phyloP scores from a whole-genome alignment of 2,113 vertebrate genomes.

The Heterotilapia buettikoferi region DNA sequence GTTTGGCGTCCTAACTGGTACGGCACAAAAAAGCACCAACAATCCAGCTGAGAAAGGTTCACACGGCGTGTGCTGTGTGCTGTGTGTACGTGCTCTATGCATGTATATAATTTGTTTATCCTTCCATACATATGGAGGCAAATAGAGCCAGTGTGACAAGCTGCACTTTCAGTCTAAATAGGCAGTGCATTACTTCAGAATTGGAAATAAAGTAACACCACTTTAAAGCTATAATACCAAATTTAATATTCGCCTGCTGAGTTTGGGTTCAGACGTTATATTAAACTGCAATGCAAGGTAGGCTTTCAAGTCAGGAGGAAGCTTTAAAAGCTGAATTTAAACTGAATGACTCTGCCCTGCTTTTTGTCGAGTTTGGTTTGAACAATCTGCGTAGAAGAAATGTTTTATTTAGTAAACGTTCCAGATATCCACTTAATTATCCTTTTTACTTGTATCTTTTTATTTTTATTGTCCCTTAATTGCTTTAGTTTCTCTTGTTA shows the following conservation, averaged over 20 bases:
- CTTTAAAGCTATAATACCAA: neutral
- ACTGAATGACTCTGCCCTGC: neutral
- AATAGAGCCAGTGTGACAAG: neutral
- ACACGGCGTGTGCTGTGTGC: neutral
- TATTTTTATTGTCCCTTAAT: slow-evolving; percentile 2
- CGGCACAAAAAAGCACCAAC: neutral
- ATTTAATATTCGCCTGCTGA: neutral
- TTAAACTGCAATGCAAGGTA: neutral
- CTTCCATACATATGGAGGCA: neutral
- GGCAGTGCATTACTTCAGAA: neutral
- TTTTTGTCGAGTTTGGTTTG: neutral
- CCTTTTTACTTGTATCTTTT: neutral
- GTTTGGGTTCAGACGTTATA: neutral
- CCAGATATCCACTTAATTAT: neutral
- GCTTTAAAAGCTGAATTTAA: neutral
- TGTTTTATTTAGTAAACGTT: neutral
- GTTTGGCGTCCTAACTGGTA: neutral
- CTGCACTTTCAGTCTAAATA: neutral
- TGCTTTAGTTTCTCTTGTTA: slow-evolving; percentile 16
- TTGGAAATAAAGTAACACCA: neutral
- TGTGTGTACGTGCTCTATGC: neutral
- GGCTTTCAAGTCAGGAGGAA: neutral
- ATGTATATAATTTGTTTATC: neutral
- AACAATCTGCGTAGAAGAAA: neutral
- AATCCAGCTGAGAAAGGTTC: neutral